Percentiles rank a stretch among this genome's conserved stretches.
Conservation (phyloP, 2,888 invertebrate species). For the Tinea pellionella region DNA sequence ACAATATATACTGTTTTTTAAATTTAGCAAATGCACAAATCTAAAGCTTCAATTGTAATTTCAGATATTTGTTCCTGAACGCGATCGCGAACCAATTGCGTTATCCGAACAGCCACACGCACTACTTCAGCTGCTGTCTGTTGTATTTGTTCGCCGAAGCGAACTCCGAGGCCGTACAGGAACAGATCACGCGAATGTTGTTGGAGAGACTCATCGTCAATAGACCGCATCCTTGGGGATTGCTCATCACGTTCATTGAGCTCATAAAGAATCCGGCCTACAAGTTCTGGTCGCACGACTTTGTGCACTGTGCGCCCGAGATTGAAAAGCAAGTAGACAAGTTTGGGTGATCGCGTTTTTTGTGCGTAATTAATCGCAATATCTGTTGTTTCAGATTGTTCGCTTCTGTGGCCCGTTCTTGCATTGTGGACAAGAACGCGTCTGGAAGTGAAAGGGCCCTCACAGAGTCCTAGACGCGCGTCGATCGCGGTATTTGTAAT, state of each 20-base stretch:
- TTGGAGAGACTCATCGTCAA: constrained; percentile 97
- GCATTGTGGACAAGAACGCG: constrained; percentile 85
- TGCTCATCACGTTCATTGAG: constrained; percentile 98
- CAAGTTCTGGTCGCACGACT: constrained; percentile 99
- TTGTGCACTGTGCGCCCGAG: constrained; percentile 99
- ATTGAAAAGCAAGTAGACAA: constrained; percentile 90
- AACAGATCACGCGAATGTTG: constrained; percentile 96
- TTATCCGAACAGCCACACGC: constrained; percentile 99
- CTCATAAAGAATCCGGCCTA: constrained; percentile 98
- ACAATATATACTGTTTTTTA: too few species aligned
- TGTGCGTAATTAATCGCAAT: constrained; percentile 8
- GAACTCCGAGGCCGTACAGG: constrained; percentile 96
- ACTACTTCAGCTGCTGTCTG: constrained; percentile 98
- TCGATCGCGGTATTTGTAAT: background rate
- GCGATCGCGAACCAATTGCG: constrained; percentile 98
- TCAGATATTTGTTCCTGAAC: constrained; percentile 94
- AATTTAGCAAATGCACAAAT: too few species aligned
- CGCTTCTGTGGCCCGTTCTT: constrained; percentile 96
- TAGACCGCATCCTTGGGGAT: constrained; percentile 99
- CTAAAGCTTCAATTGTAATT: too few species aligned
- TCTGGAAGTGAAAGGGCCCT: constrained; percentile 73
- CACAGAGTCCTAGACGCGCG: constrained; percentile 47
- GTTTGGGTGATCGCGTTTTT: constrained; percentile 13
- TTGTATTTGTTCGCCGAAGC: constrained; percentile 98
- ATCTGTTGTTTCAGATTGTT: constrained; percentile 77